Conservation (phyloP, 2,888 invertebrate species). For the Callyntrura guangdongensis region DNA sequence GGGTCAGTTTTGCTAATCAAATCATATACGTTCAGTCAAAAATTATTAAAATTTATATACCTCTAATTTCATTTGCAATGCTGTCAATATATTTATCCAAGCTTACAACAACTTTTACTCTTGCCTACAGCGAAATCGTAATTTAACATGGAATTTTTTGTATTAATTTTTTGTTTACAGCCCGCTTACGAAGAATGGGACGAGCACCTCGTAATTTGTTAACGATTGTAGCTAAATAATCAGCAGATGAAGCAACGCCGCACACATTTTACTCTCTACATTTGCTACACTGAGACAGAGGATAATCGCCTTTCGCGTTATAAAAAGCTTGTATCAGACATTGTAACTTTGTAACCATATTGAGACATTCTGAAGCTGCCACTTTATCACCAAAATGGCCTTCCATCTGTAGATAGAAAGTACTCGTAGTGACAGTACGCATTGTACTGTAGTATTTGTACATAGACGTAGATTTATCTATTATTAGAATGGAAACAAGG, state of each 20-base stretch:
- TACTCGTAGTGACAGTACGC: conserved; percentile 40
- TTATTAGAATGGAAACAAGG: not conserved
- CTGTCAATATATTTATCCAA: conserved; percentile 29
- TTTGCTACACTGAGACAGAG: conserved; percentile 13
- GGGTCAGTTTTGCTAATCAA: not conserved
- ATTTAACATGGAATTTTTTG: conserved; percentile 49
- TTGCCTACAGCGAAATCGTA: not conserved
- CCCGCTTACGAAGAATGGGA: conserved; percentile 92
- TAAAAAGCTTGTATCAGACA: not conserved
- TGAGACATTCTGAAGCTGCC: conserved; percentile 49
- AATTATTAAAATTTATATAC: conserved; percentile 22
- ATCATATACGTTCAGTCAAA: conserved; percentile 1
- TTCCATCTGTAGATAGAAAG: conserved; percentile 32
- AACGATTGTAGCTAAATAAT: conserved; percentile 67
- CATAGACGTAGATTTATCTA: not conserved
- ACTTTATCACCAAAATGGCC: conserved; percentile 48
- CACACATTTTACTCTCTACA: conserved; percentile 23
- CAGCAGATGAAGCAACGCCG: conserved; percentile 46
- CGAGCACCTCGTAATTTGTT: conserved; percentile 90
- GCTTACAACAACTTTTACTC: conserved; percentile 17
- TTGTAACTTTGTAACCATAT: conserved; percentile 1
- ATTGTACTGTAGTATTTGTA: conserved; percentile 17
- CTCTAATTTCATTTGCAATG: conserved; percentile 5
- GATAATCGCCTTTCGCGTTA: conserved; percentile 18
- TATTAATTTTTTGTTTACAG: conserved; percentile 87